A percentile compares a stretch with the other conserved stretches of the same genome.
Evolutionary conservation across 1,140 invertebrate species (phyloP).

Genomic region (Cydia amplana): DNA sequence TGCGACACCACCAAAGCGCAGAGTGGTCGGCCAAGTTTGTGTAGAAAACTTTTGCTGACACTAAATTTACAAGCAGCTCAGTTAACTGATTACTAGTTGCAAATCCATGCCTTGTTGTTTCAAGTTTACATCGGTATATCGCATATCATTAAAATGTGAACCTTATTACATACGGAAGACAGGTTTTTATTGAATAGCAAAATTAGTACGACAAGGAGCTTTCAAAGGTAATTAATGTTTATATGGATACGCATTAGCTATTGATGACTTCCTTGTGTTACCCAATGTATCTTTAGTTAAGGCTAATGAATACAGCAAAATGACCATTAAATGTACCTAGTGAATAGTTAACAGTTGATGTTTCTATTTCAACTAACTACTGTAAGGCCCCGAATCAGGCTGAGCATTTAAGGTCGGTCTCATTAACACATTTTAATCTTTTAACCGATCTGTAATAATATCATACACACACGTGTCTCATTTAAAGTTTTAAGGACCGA

Average conservation of each 20-base stretch:
- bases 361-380: neutral
- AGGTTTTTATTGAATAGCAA: neutral
- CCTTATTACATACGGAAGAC: neutral
- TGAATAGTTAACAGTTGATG: neutral
- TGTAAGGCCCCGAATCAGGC: too few species aligned
- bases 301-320: neutral
- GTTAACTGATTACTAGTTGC: neutral
- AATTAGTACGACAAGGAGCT: neutral
- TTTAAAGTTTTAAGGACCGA: too few species aligned
- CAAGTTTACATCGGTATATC: neutral
- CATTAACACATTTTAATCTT: too few species aligned
- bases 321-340: neutral
- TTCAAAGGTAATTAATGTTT: neutral
- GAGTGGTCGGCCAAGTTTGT: neutral
- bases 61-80: slow-evolving; percentile 9
- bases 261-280: neutral
- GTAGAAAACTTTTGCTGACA: neutral
- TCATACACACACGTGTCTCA: too few species aligned
- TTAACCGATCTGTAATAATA: too few species aligned
- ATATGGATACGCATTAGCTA: neutral
- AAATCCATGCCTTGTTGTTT: neutral
- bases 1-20: neutral
- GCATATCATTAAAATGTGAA: neutral
- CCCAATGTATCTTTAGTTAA: neutral
- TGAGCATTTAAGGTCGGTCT: too few species aligned